Evolutionary conservation across 2,113 vertebrate genomes (phyloP), one percentile per base, ranked within the genome.

Genomic region (Tylochromis polylepis): DNA sequence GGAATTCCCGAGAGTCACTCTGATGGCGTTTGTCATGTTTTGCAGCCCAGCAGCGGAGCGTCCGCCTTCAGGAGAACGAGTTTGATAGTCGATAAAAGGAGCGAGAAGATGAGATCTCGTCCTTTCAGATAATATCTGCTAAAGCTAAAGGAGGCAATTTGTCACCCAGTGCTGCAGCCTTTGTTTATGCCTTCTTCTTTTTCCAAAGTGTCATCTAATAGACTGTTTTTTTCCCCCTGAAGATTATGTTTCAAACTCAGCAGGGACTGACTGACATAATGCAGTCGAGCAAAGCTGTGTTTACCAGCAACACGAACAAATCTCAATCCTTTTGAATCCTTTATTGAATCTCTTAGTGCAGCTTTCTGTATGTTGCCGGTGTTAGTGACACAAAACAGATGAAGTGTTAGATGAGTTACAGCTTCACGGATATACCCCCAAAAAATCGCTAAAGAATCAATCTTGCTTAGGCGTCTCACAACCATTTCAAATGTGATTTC

Each of bases 1-100:
- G 4, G 83, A 82, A 86, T 77, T 59, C 82, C 81, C 82, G 65
- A 0, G 81, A 87, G 78, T 11, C 15, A 7, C 75, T 82, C 65
- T 83, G 82, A 89, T 89, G 83, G 59, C 86, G 86, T 93, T 94
- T 93, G 88, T 81, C 79, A 18, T 92, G 87, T 91, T 91, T 75
- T 84, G 79, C 67, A 51, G 81, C 43, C 60, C 12, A 6, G 84
- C 27, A 34, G 85, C 58, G 2, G 51, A 70, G 53, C 79, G 55
- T 78, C 79, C 27, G 20, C 58, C 84, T 84, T 31, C 38, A 57
- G 78, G 80, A 80, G 58, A 87, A 85, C 14, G 51, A 91, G 70
- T 86, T 59, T 90, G 87, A 91, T 83, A n/a, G 79, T 79, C 70
- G 38, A 91, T 90, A 89, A 89, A 89, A 93, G 62, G 81, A 85